These are phyloP conservation scores for Calosoma granatense DNA, from an alignment of 1,140 invertebrate genomes.

Conservation along the genomic window DNA sequence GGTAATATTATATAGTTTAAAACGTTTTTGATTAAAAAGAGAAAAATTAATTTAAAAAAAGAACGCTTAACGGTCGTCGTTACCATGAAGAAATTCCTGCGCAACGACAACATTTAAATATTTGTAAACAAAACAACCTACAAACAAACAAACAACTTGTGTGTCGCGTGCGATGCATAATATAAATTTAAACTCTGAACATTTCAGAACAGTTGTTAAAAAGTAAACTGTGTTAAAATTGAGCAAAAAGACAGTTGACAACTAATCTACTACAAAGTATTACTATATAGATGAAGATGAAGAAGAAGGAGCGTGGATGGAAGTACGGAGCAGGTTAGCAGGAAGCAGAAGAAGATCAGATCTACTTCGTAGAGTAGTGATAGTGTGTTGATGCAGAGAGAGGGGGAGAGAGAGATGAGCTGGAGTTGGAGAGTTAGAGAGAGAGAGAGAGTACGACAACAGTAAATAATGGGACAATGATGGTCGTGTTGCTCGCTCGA, in stretches of 20 bases:
- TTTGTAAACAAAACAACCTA: no score
- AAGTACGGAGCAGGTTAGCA: conserved; percentile 5
- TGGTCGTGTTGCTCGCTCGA: background rate
- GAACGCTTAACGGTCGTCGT: conserved; percentile 6
- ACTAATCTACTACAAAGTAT: conserved; percentile 12
- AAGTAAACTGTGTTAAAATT: conserved; percentile 9
- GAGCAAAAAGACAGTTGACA: background rate
- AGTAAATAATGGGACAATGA: conserved; percentile 20
- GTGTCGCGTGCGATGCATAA: background rate
- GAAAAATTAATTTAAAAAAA: conserved; percentile 5
- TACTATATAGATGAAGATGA: conserved; percentile 10
- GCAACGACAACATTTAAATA: conserved; percentile 4
- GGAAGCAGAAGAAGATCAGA: conserved; percentile 9
- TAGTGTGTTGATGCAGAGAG: background rate
- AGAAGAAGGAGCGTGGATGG: conserved; percentile 2
- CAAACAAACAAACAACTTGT: background rate
- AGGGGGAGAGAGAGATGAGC: background rate
- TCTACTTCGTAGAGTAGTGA: conserved; percentile 7
- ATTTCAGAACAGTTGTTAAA: conserved; percentile 6
- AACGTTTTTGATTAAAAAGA: conserved; percentile 4
- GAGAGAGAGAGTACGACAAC: conserved; percentile 15
- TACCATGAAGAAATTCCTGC: background rate
- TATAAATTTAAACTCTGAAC: conserved; percentile 2
- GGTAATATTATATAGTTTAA: conserved; percentile 5
- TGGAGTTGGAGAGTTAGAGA: background rate